Evolutionary conservation across 1,140 invertebrate species (phyloP), one percentile per base, ranked within the genome.

Genomic region (Anastrepha ludens): DNA sequence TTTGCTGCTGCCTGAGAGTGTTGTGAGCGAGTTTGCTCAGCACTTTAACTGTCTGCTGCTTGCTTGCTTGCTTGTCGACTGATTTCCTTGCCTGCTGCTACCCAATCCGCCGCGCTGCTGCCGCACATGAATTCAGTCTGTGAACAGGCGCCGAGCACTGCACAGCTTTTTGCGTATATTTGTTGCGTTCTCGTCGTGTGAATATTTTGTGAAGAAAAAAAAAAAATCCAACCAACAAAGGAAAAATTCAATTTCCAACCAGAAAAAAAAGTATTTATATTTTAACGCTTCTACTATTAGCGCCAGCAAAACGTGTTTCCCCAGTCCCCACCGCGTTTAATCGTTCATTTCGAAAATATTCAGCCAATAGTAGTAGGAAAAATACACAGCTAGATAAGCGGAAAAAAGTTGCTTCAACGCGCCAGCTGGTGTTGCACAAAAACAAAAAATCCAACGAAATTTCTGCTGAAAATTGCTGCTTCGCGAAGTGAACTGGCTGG

Each of bases 101-200:
- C 85, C 55, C 85, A 65, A 60, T 86, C 85, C 85, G 85, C 15
- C 58, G 85, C 85, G 64, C 65, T 70, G 86, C 86, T 64, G 86
- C 17, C 58, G 81, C 74, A 58, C 64, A 67, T 58, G 59, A 88
- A 88, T 60, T 88, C 85, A 88, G 88, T 88, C 88, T 88, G 88
- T 88, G 88, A 88, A 87, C 88, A 88, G 88, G 88, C 88, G 88
- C 85, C 85, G 88, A 88, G 88, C 87, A 88, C 87, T 88, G 88
- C 88, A 88, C 88, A 88, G 88, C 87, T 65, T 88, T 88, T 87
- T 81, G 85, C 85, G 58, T 88, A 86, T 86, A 86, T 86, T 88
- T 86, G 85, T 85, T 59, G 86, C 58, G 67, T 74, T 86, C 59
- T 86, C 17, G 74, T 81, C 74, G 74, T 81, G 74, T 81, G 74